These are phyloP conservation scores for Xiphophorus hellerii DNA, from an alignment of 2,113 vertebrate species.

Conservation along the genomic window DNA sequence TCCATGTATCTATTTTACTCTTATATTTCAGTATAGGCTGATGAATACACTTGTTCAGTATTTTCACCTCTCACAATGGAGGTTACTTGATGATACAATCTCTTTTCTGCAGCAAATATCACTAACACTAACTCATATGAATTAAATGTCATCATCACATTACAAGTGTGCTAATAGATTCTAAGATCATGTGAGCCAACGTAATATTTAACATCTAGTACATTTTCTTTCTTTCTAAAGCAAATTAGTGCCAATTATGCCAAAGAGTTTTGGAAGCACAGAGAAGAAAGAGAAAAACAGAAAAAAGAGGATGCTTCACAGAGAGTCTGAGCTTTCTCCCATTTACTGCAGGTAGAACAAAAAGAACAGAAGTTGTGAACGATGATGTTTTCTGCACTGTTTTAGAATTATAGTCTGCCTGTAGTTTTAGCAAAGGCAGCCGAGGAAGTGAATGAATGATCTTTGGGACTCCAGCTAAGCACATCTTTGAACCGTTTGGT, in stretches of 20 bases:
- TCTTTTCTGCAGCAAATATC: not conserved
- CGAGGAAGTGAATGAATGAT: too few species aligned
- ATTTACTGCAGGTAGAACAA: too few species aligned
- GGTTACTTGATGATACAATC: not conserved
- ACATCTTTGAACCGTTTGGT: not conserved
- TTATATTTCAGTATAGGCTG: not conserved
- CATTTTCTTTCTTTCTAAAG: not conserved
- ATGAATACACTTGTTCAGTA: not conserved
- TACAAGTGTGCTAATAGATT: not conserved
- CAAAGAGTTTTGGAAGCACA: not conserved
- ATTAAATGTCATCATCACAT: not conserved
- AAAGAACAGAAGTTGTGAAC: too few species aligned
- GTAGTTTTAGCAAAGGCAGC: too few species aligned
- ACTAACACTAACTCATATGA: not conserved
- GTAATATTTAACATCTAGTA: not conserved
- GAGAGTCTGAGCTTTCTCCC: too few species aligned
- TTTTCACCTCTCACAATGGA: not conserved
- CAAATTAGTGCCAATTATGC: not conserved
- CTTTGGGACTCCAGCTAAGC: too few species aligned
- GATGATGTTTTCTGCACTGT: too few species aligned
- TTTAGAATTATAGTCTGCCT: too few species aligned
- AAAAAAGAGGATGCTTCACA: not conserved
- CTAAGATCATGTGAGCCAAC: not conserved
- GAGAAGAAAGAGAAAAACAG: not conserved
- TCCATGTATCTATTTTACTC: not conserved